Evolutionary conservation across 2,888 invertebrate genomes (phyloP).

Genomic region (Copidosoma aretas): DNA sequence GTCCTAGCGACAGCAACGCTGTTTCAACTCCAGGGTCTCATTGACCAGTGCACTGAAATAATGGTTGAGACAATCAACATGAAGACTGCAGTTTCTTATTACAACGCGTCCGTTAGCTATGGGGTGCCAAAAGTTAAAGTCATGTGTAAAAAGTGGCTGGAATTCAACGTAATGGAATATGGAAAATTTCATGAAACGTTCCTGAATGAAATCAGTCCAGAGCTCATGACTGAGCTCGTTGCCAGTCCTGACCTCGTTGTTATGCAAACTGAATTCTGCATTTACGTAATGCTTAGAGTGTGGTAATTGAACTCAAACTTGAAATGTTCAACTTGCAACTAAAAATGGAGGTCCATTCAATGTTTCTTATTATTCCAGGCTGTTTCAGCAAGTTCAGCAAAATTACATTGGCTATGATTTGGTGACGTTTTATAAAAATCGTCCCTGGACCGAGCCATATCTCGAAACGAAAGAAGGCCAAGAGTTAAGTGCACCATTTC

Average conservation of each 20-base stretch:
- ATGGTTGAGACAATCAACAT: slow-evolving; percentile 79
- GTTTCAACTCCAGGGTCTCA: slow-evolving; percentile 76
- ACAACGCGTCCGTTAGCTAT: slow-evolving; percentile 73
- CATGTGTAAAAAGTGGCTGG: slow-evolving; percentile 73
- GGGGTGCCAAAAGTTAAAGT: slow-evolving; percentile 70
- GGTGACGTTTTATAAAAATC: slow-evolving; percentile 57
- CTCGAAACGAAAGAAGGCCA: slow-evolving; percentile 69
- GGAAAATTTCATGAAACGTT: slow-evolving; percentile 67
- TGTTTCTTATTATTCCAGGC: slow-evolving; percentile 45
- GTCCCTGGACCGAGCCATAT: slow-evolving; percentile 64
- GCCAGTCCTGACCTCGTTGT: slow-evolving; percentile 73
- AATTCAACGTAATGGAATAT: slow-evolving; percentile 72
- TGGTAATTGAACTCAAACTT: slow-evolving; percentile 63
- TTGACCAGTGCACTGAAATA: slow-evolving; percentile 75
- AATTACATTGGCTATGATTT: slow-evolving; percentile 51
- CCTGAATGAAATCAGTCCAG: slow-evolving; percentile 70
- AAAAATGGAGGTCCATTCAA: not conserved
- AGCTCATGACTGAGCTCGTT: slow-evolving; percentile 71
- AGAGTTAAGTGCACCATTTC: slow-evolving; percentile 69
- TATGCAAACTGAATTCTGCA: slow-evolving; percentile 79
- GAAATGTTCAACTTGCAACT: not conserved
- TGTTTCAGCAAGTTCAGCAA: slow-evolving; percentile 53
- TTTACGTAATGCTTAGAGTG: slow-evolving; percentile 74
- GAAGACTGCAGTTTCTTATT: slow-evolving; percentile 73
- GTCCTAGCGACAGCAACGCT: slow-evolving; percentile 77